Base-by-base conservation (phyloP, 2,113 vertebrate species). In the Thamnaconus septentrionalis region DNA sequence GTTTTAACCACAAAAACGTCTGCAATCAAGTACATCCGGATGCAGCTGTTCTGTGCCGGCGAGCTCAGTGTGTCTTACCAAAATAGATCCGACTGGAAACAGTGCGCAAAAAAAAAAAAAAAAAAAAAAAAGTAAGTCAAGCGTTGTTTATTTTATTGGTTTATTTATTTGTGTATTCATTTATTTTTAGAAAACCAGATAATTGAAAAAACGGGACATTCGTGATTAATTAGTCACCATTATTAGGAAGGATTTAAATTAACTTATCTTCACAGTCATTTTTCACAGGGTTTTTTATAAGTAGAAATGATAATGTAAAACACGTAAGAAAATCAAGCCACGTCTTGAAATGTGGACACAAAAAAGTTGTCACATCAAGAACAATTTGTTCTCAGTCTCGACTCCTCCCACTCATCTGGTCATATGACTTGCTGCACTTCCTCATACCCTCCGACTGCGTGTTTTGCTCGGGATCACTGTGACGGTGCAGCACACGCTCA, bases 351-450 rank as follows among this genome's bases (percentile, higher is more conserved):
- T 1, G 18, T 31, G 18, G 18, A 31, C 1, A 31, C 18, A 31
- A 31, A 31, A 31, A 31, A 31, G 18, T 31, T 31, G 18, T 31
- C 18, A 31, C 18, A 31, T 31, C 18, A 31, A 31, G 57, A 6
- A 66, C 69, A 77, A 2, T 0, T 6, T 63, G 73, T 69, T 12
- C 66, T 66, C 12, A 4, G 18, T 6, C 42, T 11, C 54, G 3
- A 12, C 67, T 48, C 77, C 78, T 31, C 79, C 82, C 69, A 12
- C 70, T 41, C n/a, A 31, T 49, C 41, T 41, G 65, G 64, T 87
- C 87, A 88, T 67, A 73, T 87, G 87, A 87, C 75, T 9, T 5
- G 7, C 55, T 59, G 5, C 76, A 84, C 83, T 87, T 87, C 85
- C 85, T 87, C 68, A 77, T 79, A 80, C 76, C 53, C 18, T 5